Evolutionary conservation across 2,113 vertebrate genomes (phyloP).

Genomic region (Miniopterus natalensis): DNA sequence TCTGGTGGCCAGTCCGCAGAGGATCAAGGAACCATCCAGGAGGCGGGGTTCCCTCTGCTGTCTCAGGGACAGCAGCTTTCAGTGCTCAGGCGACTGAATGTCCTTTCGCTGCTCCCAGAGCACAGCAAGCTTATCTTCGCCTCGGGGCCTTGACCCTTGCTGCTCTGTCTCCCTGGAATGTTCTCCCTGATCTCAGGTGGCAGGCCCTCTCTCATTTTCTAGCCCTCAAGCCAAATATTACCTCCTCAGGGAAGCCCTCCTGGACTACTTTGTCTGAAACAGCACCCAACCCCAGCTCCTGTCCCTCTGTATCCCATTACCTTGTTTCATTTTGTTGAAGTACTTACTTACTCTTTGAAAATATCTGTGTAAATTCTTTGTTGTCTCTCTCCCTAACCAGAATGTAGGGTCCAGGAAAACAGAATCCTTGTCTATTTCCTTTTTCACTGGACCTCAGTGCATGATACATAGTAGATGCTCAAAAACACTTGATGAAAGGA

Average conservation of each 20-base stretch:
- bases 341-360: neutral
- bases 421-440: neutral
- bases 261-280: neutral
- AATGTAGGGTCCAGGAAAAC: neutral
- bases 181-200: neutral
- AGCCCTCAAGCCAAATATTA: neutral
- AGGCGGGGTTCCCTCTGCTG: rapidly evolving
- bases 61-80: neutral
- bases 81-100: neutral
- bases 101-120: neutral
- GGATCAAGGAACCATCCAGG: neutral
- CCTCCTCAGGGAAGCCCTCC: conserved; percentile 12
- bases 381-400: neutral
- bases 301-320: neutral
- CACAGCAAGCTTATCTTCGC: neutral
- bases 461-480: neutral
- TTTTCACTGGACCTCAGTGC: neutral
- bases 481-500: neutral
- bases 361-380: neutral
- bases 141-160: neutral
- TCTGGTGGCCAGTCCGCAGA: neutral
- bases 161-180: neutral
- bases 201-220: neutral
- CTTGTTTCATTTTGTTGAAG: neutral
- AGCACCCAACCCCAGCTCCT: neutral